Evolutionary conservation across 2,888 invertebrate genomes (phyloP).

Genomic region (Leptogaster cylindrica): DNA sequence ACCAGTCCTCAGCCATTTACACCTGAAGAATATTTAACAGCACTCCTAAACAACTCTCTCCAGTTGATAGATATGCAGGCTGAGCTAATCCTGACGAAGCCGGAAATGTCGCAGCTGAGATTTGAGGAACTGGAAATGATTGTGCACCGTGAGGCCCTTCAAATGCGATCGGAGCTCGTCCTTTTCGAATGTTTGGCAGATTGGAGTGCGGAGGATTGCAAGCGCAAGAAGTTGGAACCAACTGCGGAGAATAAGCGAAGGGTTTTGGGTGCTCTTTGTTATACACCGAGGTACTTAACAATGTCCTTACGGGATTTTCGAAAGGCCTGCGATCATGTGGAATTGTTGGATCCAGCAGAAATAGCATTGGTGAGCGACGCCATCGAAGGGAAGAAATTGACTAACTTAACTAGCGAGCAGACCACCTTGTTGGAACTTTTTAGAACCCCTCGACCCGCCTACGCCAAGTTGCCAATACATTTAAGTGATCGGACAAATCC

Average conservation of each 20-base stretch:
- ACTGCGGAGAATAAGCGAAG: slow-evolving; percentile 59
- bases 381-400: slow-evolving; percentile 58
- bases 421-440: slow-evolving; percentile 58
- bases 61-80: slow-evolving; percentile 62
- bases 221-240: slow-evolving; percentile 57
- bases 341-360: slow-evolving; percentile 58
- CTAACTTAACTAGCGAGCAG: slow-evolving; percentile 59
- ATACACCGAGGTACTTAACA: slow-evolving; percentile 58
- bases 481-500: slow-evolving; percentile 61
- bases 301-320: slow-evolving; percentile 57
- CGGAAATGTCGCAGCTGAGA: slow-evolving; percentile 56
- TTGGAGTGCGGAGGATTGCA: slow-evolving; percentile 61
- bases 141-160: slow-evolving; percentile 59
- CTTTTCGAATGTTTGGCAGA: slow-evolving; percentile 60
- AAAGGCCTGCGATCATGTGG: slow-evolving; percentile 58
- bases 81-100: slow-evolving; percentile 56
- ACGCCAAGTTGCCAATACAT: slow-evolving; percentile 60
- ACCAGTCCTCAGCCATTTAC: slow-evolving; percentile 57
- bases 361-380: slow-evolving; percentile 56
- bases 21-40: slow-evolving; percentile 60
- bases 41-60: slow-evolving; percentile 59
- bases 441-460: slow-evolving; percentile 58
- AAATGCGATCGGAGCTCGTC: slow-evolving; percentile 58
- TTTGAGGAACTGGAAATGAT: slow-evolving; percentile 62
- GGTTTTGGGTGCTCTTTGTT: slow-evolving; percentile 60